Conservation (phyloP, 2,113 vertebrate species). For the Brachypteracias leptosomus region DNA sequence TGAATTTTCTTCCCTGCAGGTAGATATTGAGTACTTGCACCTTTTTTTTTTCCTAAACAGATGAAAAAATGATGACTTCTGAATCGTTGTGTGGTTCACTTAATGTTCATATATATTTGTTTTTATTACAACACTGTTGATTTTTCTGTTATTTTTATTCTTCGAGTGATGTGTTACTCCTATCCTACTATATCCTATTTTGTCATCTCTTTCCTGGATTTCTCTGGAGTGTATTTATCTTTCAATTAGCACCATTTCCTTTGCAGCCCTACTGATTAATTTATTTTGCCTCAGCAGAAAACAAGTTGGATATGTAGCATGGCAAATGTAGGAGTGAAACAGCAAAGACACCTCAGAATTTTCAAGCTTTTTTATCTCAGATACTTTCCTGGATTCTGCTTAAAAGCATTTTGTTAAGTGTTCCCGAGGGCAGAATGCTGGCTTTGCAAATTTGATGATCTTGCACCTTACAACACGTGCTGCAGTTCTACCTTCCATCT, state of each 20-base stretch:
- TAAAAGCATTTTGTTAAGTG: not conserved
- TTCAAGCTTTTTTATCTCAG: not conserved
- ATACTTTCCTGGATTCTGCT: not conserved
- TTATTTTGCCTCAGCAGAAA: slow-evolving; percentile 20
- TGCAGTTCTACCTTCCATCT: not conserved
- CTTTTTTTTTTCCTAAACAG: not conserved
- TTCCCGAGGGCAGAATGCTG: not conserved
- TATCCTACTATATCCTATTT: not conserved
- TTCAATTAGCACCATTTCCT: slow-evolving; percentile 44
- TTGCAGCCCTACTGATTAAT: slow-evolving; percentile 5
- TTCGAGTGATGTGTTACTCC: not conserved
- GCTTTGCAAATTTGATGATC: not conserved
- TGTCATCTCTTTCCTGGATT: slow-evolving; percentile 26
- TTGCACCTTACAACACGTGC: not conserved
- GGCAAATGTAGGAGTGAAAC: not conserved
- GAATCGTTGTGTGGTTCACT: not conserved
- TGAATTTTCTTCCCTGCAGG: not conserved
- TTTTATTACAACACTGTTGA: not conserved
- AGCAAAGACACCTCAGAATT: not conserved
- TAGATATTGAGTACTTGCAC: not conserved
- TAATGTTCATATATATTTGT: not conserved
- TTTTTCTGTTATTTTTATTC: slow-evolving; percentile 4
- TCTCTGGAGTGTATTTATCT: slow-evolving; percentile 39
- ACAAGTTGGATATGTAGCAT: not conserved
- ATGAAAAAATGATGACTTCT: not conserved